These are phyloP conservation scores for Dendroctonus valens DNA, from an alignment of 1,140 invertebrate species.

Conservation along the genomic window DNA sequence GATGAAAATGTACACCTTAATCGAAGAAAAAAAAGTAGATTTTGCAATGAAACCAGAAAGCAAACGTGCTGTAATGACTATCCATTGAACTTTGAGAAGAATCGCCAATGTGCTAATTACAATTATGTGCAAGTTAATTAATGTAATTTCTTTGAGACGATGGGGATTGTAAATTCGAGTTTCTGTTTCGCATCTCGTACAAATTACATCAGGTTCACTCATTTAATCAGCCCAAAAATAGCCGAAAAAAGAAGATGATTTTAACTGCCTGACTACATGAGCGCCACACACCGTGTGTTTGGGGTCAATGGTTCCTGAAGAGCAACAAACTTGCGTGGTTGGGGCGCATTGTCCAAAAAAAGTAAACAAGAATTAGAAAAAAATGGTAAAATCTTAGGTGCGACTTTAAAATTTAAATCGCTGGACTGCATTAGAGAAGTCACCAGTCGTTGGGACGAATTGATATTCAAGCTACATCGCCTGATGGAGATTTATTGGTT, in stretches of 20 bases:
- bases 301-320: slow-evolving; percentile 24
- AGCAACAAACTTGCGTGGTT: slow-evolving; percentile 27
- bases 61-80: no score
- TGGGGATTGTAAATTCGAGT: slow-evolving; percentile 4
- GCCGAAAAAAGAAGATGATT: slow-evolving; percentile 17
- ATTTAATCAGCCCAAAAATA: slow-evolving; percentile 31
- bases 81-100: no score
- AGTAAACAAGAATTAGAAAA: slow-evolving; percentile 14
- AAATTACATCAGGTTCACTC: slow-evolving; percentile 24
- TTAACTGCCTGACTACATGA: slow-evolving; percentile 19
- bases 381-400: slow-evolving; percentile 13
- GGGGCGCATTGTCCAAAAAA: slow-evolving; percentile 18
- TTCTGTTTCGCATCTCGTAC: slow-evolving; percentile 2
- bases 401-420: slow-evolving; percentile 24
- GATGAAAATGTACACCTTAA: no score
- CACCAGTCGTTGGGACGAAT: background rate
- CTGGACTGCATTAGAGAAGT: slow-evolving; percentile 1
- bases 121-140: background rate
- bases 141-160: background rate
- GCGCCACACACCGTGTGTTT: slow-evolving; percentile 25
- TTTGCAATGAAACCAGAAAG: no score
- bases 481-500: no score
- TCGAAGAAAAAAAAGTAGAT: no score
- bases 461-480: no score
- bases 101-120: no score